Base-by-base conservation (phyloP, 2,888 invertebrate species). In the Empis stercorea region DNA sequence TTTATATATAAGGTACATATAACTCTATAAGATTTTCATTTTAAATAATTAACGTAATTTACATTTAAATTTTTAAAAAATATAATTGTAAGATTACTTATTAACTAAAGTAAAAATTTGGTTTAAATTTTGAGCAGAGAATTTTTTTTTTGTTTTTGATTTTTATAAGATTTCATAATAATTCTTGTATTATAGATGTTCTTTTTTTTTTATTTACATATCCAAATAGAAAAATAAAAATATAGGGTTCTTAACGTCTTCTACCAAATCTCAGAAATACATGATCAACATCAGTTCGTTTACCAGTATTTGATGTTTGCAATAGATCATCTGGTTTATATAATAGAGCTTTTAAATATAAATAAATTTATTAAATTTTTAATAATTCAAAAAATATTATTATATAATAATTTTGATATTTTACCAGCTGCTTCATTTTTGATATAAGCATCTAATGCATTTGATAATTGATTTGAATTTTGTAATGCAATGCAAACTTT, bases 221-320 rank as follows among this genome's bases (percentile, higher is more conserved):
- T 20, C 4, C 20, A 20, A 20, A 20, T 4, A 20, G 5, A 20
- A 20, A 20, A 20, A 20, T 5, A 20, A 4, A 20, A 20, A 20
- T 3, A n/a, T n/a, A 34, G 20, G 10, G 27, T 39, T 30, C 51
- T 66, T 80, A 81, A 74, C 84, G 83, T 64, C 84, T 79, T 65
- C 84, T 80, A 47, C 91, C 91, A 66, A 91, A 91, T 61, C 89
- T 82, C 58, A 91, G 77, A 73, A 91, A 91, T 47, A 89, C 87
- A 70, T 91, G 91, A 60, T 89, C 88, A 43, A 88, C 84, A 71
- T 91, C 89, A 62, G 89, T 88, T 52, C 89, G 77, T 69, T 89
- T 88, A 53, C 82, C 84, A 54, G 78, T 78, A 71, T 83, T 66
- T 50, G n/a, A n/a, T n/a, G 61, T 59, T 43, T 54, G 52, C 13